A percentile compares a stretch with the other conserved stretches of the same genome.
Conservation (phyloP, 2,113 vertebrate genomes). For the Tinamus guttatus region DNA sequence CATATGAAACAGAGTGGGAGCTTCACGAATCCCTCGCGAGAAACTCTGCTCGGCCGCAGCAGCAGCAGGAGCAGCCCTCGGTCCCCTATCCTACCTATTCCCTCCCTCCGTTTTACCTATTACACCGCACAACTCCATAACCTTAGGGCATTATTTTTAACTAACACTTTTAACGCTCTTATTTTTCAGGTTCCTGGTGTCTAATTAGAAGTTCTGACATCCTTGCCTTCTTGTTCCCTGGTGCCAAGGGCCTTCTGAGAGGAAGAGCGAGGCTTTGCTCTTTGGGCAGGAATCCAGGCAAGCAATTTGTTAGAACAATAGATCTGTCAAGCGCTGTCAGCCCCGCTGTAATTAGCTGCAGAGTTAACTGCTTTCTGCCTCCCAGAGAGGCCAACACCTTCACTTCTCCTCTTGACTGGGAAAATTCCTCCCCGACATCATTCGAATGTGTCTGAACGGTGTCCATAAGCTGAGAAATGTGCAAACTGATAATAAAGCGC, state of each 20-base stretch:
- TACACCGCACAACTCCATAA: not conserved
- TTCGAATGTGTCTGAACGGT: not conserved
- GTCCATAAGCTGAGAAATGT: not conserved
- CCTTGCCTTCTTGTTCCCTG: conserved; percentile 21
- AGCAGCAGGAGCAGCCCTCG: fast-evolving
- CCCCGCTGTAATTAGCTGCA: conserved; percentile 28
- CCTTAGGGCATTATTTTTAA: not conserved
- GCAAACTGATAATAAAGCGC: not conserved
- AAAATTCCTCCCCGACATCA: not conserved
- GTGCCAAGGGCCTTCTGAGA: not conserved
- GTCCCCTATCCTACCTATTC: not conserved
- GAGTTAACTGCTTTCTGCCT: conserved; percentile 34
- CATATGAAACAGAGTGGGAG: fast-evolving
- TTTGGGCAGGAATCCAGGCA: not conserved
- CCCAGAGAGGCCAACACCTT: conserved; percentile 53
- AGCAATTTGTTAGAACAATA: not conserved
- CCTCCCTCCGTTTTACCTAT: not conserved
- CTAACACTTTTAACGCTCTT: not conserved
- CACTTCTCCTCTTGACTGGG: not conserved
- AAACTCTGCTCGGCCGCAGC: not conserved
- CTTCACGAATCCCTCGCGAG: not conserved
- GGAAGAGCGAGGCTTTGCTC: not conserved
- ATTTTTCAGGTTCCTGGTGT: not conserved
- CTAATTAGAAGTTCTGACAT: conserved; percentile 67
- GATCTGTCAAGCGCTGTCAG: conserved; percentile 39